Conservation (phyloP, 2,888 invertebrate genomes). For the Spodoptera exigua region DNA sequence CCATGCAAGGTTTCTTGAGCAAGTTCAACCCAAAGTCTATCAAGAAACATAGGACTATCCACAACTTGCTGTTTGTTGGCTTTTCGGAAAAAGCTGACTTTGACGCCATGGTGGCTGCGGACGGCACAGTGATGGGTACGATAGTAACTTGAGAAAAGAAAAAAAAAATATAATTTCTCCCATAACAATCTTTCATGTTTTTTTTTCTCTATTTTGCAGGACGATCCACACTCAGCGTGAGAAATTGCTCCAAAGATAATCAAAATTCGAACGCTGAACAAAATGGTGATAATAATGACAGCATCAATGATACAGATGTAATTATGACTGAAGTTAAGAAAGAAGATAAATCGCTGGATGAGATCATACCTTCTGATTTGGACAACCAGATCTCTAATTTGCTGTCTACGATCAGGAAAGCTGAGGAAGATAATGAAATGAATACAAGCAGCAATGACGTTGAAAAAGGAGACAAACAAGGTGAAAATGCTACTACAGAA, state of each 20-base stretch:
- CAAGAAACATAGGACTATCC: constrained; percentile 77
- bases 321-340: constrained; percentile 1
- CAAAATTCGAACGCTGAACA: constrained; percentile 22
- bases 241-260: constrained; percentile 59
- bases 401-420: constrained; percentile 67
- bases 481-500: constrained; percentile 14
- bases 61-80: constrained; percentile 76
- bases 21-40: constrained; percentile 72
- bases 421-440: constrained; percentile 18
- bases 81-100: constrained; percentile 69
- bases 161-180: no score
- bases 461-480: not conserved
- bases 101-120: constrained; percentile 69
- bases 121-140: constrained; percentile 73
- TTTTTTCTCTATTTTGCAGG: constrained; percentile 57
- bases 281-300: constrained; percentile 26
- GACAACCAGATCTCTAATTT: constrained; percentile 75
- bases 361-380: constrained; percentile 52
- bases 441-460: constrained; percentile 22
- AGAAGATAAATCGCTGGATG: constrained; percentile 13
- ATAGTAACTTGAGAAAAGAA: constrained; percentile 1
- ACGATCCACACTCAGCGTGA: constrained; percentile 65
- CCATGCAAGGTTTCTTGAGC: constrained; percentile 74
- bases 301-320: constrained; percentile 2
- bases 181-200: no score